Base-by-base conservation (phyloP, 1,140 invertebrate species). In the Chionoecetes opilio region DNA sequence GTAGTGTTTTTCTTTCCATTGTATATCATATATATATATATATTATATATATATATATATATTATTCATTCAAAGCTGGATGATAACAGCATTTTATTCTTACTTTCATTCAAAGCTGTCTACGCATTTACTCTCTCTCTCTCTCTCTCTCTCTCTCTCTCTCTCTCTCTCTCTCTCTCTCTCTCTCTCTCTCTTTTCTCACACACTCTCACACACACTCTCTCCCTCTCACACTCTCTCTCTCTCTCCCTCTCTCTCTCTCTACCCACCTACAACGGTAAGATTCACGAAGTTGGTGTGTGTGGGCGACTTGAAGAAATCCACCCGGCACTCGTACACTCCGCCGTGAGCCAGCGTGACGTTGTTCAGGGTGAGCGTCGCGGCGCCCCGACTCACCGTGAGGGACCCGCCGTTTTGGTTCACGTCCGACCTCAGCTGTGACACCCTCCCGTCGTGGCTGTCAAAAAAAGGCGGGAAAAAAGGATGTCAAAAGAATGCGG, bases 271-370 rank as follows among this genome's bases (percentile, higher is more conserved):
- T 31, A 97, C 96, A 63, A 97, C 96, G 86, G 96, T 97, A 26
- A 97, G 96, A 46, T 96, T 96, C 38, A 97, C 96, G 89, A 96
- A 96, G 32, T 96, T 97, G 87, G 97, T 97, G 92, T 97, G 96
- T 21, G 97, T 97, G 17, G 97, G 96, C 2, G 96, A 97, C 94
- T 97, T 97, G 37, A 96, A 96, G 95, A 97, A 97, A 90, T 97
- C 97, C 29, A 97, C 97, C 82, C 97, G 96, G 93, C 97, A 97
- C 92, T 97, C 96, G 91, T 97, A 97, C 34, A 97, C 96, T 1
- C 97, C 97, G 26, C 96, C 96, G 86, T 97, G 97, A 2, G 84
- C 31, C 29, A 96, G 63, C 6, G 92, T 95, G 5, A 96, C 93
- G 90, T 96, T 96, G 41, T 95, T 82, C 0, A 96, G 85, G 75